These are phyloP conservation scores for Lytechinus pictus DNA, from an alignment of 35 echinoderm and acorn worm species.

Conservation along the genomic window DNA sequence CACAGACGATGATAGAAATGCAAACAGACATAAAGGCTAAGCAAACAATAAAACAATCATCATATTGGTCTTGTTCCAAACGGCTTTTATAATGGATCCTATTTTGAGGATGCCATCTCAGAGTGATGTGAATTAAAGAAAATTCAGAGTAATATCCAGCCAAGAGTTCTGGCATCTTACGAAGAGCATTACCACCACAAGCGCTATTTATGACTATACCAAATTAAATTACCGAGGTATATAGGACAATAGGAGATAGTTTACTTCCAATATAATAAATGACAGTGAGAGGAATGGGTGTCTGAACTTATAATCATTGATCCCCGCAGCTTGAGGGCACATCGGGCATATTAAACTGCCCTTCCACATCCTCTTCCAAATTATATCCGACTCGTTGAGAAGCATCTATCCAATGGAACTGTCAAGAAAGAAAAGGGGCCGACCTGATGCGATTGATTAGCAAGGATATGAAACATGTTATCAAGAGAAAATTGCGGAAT, in stretches of 20 bases:
- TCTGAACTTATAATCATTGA: background rate
- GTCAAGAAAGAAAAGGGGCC: background rate
- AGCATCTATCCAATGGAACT: background rate
- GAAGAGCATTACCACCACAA: background rate
- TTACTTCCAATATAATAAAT: background rate
- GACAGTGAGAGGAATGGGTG: background rate
- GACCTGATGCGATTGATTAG: constrained; percentile 4
- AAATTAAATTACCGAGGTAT: background rate
- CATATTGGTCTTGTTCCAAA: background rate
- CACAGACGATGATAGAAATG: background rate
- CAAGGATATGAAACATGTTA: background rate
- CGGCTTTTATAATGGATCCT: background rate
- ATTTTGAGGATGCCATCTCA: background rate
- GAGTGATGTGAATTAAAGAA: background rate
- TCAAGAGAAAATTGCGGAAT: background rate
- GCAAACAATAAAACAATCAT: too few species aligned
- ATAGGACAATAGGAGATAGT: background rate
- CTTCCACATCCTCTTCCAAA: background rate
- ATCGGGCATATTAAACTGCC: constrained; percentile 9
- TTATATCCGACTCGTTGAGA: background rate
- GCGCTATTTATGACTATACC: background rate
- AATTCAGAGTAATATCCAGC: background rate
- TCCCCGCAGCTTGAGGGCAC: background rate
- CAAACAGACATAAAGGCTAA: background rate
- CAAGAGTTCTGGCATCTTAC: background rate